A percentile compares a stretch with the other conserved stretches of the same genome.
Evolutionary conservation across 2,888 invertebrate genomes (phyloP).

Genomic region (Melitaea athalia): DNA sequence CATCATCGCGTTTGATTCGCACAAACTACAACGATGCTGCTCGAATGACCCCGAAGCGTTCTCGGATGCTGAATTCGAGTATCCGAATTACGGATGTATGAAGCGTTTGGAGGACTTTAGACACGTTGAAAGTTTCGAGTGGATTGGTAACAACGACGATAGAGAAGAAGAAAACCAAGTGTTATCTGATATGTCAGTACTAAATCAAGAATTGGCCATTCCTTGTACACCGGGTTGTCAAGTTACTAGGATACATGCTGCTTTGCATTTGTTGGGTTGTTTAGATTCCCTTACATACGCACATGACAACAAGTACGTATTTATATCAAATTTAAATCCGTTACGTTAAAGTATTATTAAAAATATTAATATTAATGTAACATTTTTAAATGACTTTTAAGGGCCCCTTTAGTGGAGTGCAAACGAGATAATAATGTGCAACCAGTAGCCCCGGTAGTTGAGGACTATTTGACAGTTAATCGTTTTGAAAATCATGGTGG

Average conservation of each 20-base stretch:
- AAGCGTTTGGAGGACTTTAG: slow-evolving; percentile 71
- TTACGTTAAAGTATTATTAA: not conserved
- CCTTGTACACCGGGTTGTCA: slow-evolving; percentile 86
- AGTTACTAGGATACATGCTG: slow-evolving; percentile 93
- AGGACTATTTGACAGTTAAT: slow-evolving; percentile 91
- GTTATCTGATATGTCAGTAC: slow-evolving; percentile 82
- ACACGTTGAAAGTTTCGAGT: slow-evolving; percentile 64
- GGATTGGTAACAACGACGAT: slow-evolving; percentile 57
- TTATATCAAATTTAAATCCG: not conserved
- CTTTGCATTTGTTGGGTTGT: slow-evolving; percentile 93
- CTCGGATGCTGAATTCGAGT: slow-evolving; percentile 59
- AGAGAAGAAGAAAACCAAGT: slow-evolving; percentile 58
- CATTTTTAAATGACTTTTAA: slow-evolving; percentile 35
- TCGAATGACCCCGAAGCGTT: slow-evolving; percentile 57
- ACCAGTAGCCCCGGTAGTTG: slow-evolving; percentile 80
- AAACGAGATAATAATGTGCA: slow-evolving; percentile 58
- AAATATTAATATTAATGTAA: not conserved
- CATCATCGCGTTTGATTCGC: slow-evolving; percentile 89
- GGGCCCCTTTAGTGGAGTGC: slow-evolving; percentile 59
- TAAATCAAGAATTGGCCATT: slow-evolving; percentile 91
- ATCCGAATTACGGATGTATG: slow-evolving; percentile 71
- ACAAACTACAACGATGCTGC: slow-evolving; percentile 69
- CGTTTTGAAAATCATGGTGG: slow-evolving; percentile 98
- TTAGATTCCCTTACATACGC: slow-evolving; percentile 93
- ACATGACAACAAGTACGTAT: slow-evolving; percentile 84